Evolutionary conservation across 2,888 invertebrate species (phyloP).

Genomic region (Caenorhabditis sulstoni): DNA sequence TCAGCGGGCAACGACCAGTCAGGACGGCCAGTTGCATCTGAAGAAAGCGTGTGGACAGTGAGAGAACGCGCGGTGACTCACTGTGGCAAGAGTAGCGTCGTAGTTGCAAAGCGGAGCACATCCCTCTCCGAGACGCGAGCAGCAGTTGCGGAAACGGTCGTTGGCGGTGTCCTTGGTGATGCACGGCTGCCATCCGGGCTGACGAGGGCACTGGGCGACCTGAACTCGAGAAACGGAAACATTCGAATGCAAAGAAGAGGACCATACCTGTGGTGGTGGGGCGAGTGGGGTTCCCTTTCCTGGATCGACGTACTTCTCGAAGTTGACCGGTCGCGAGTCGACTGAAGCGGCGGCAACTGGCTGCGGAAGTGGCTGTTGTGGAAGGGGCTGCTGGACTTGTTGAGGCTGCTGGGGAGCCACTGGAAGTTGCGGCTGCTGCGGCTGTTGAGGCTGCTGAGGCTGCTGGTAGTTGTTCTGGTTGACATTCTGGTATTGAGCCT

Average conservation of each 20-base stretch:
- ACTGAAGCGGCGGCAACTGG: constrained; percentile 48
- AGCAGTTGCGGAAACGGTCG: constrained; percentile 78
- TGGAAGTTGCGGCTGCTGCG: constrained; percentile 47
- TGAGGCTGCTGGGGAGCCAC: constrained; percentile 33
- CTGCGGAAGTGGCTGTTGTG: constrained; percentile 51
- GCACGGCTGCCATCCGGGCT: constrained; percentile 80
- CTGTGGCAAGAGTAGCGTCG: constrained; percentile 77
- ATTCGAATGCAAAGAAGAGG: background rate
- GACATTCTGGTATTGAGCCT: constrained; percentile 27
- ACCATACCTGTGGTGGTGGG: constrained; percentile 42
- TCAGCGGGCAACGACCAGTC: constrained; percentile 79
- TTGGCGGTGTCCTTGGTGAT: constrained; percentile 77
- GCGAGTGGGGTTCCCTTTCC: constrained; percentile 58
- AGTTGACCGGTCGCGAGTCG: constrained; percentile 63
- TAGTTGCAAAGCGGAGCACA: constrained; percentile 78
- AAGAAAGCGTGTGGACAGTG: background rate
- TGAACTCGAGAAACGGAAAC: no score
- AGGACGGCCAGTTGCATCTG: constrained; percentile 80
- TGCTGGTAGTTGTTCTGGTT: constrained; percentile 47
- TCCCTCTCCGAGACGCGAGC: constrained; percentile 77
- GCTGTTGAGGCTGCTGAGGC: constrained; percentile 24
- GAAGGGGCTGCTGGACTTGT: constrained; percentile 50
- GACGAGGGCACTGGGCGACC: constrained; percentile 75
- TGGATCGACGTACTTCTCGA: constrained; percentile 63
- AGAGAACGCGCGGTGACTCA: no score